Evolutionary conservation across 2,113 vertebrate species (phyloP).

Genomic region (Bothrops jararaca): DNA sequence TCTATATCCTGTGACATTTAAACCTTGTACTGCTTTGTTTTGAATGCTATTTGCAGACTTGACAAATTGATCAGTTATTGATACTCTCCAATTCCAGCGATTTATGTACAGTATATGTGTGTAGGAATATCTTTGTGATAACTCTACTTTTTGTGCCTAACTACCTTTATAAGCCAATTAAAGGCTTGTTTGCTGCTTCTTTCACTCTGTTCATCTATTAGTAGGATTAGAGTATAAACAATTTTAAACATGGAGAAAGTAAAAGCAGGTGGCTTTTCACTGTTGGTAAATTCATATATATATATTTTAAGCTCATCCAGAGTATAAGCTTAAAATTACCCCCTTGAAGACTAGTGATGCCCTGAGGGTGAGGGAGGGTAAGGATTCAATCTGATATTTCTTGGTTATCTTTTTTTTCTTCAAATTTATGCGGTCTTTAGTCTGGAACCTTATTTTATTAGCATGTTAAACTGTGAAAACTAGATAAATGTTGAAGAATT

Average conservation of each 20-base stretch:
- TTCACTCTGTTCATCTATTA: neutral
- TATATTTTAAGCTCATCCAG: neutral
- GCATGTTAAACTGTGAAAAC: constrained; percentile 54
- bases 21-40: constrained; percentile 1
- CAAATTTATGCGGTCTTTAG: neutral
- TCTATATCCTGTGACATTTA: constrained; percentile 68
- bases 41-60: neutral
- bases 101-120: neutral
- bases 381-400: constrained; percentile 7
- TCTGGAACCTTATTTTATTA: neutral
- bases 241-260: neutral
- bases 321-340: constrained; percentile 30
- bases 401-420: constrained; percentile 16
- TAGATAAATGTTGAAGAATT: constrained; percentile 39
- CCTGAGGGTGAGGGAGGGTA: neutral
- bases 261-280: neutral
- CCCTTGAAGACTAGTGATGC: constrained; percentile 29
- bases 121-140: fast-evolving
- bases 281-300: neutral
- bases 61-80: neutral
- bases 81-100: constrained; percentile 21
- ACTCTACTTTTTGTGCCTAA: neutral
- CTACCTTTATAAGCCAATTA: neutral
- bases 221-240: neutral
- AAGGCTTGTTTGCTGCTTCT: fast-evolving